Conservation (phyloP, 2,888 invertebrate species). For the Rosalia funebris region DNA sequence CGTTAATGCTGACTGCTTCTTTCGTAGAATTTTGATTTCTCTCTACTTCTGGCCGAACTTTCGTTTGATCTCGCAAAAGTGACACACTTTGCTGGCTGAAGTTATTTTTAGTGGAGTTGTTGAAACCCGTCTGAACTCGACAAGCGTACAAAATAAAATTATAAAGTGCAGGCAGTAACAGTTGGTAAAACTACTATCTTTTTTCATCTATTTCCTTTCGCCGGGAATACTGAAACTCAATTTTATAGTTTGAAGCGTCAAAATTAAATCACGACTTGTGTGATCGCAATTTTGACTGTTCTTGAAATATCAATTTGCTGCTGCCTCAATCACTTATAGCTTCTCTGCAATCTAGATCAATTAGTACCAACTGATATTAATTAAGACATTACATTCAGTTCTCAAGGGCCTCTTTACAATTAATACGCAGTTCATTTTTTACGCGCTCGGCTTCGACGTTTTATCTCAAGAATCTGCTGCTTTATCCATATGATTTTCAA, state of each 20-base stretch:
- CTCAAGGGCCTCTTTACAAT: too few species aligned
- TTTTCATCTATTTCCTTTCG: slow-evolving; percentile 39
- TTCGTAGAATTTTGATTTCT: slow-evolving; percentile 40
- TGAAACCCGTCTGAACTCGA: slow-evolving; percentile 41
- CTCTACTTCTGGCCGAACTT: slow-evolving; percentile 27
- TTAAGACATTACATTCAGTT: too few species aligned
- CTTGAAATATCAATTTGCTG: slow-evolving; percentile 5
- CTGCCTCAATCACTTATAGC: too few species aligned
- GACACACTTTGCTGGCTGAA: slow-evolving; percentile 36
- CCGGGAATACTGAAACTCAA: slow-evolving; percentile 38
- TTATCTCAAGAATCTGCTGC: too few species aligned
- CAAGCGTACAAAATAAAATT: slow-evolving; percentile 48
- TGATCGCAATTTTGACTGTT: slow-evolving; percentile 30
- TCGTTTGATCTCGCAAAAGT: slow-evolving; percentile 44
- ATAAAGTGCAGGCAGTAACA: slow-evolving; percentile 48
- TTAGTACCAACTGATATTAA: too few species aligned
- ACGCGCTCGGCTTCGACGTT: too few species aligned
- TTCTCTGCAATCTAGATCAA: too few species aligned
- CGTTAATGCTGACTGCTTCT: slow-evolving; percentile 34
- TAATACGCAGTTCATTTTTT: too few species aligned
- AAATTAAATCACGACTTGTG: slow-evolving; percentile 39
- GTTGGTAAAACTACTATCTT: slow-evolving; percentile 44
- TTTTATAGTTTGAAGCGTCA: slow-evolving; percentile 40
- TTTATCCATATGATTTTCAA: too few species aligned
- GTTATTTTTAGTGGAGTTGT: slow-evolving; percentile 36